phyloP scores from a whole-genome alignment of 2,888 invertebrate genomes.

The Sericinus montela region DNA sequence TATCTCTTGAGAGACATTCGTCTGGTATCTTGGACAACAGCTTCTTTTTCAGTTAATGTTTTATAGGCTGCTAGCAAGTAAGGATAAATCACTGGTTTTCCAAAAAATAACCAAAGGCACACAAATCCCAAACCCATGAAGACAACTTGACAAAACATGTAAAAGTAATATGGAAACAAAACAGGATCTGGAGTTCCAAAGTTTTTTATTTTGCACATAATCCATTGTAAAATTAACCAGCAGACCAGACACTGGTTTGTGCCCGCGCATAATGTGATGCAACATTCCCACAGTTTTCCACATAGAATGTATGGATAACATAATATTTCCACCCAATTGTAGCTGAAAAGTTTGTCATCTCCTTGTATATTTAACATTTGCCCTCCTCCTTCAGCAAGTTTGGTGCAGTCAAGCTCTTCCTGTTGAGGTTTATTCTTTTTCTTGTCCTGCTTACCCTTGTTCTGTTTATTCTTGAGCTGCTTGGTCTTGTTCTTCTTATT shows the following conservation, averaged over 20 bases:
- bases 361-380: conserved; percentile 41
- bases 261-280: conserved; percentile 48
- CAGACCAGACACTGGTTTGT: conserved; percentile 59
- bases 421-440: neutral
- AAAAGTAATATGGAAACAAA: conserved; percentile 63
- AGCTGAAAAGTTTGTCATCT: conserved; percentile 44
- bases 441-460: too few relatives aligned
- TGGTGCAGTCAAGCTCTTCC: conserved; percentile 7
- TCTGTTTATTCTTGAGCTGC: too few relatives aligned
- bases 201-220: conserved; percentile 56
- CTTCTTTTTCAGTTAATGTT: conserved; percentile 15
- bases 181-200: conserved; percentile 55
- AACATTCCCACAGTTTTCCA: conserved; percentile 51
- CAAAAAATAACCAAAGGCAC: conserved; percentile 49
- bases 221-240: conserved; percentile 64
- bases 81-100: conserved; percentile 42
- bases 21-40: conserved; percentile 21
- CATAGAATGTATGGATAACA: conserved; percentile 62
- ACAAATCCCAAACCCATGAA: conserved; percentile 42
- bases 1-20: conserved; percentile 51
- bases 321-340: conserved; percentile 62
- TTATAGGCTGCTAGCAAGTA: conserved; percentile 41
- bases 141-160: conserved; percentile 61
- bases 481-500: conserved; percentile 1
- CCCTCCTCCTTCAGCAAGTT: conserved; percentile 28